Base-by-base conservation (phyloP, 2,888 invertebrate genomes). In the Brachypalpus laphriformis region DNA sequence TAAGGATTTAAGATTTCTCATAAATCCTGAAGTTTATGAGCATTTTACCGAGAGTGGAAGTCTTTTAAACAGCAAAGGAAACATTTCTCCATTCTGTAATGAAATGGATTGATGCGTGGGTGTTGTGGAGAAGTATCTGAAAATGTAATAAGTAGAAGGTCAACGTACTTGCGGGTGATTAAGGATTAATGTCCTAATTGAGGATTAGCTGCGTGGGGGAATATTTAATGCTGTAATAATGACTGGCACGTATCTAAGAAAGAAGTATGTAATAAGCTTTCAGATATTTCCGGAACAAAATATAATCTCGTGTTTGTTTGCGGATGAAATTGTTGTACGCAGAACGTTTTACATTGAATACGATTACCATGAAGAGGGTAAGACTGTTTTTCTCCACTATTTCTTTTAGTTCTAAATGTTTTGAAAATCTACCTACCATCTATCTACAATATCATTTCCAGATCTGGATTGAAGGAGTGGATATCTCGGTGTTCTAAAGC, bases 11-110 rank as follows among this genome's bases (percentile, higher is more conserved):
- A 74, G 72, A 66, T 28, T 65, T 8, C 51, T 3, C 45, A 65
- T 82, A 82, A 82, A 70, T 82, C 57, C 56, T 57, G 63, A 71
- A 51, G 70, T 71, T 82, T 82, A 75, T 56, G 74, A 61, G 45
- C 56, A 22, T 68, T 61, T 61, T 49, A 68, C 66, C 28, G 66
- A 49, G 40, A 68, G 66, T 28, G 40, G 49, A 42, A 54, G 51
- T 42, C 31, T 37, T 25, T 76, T 76, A 61, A 40, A 40, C 68
- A 22, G 54, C 7, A 20, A 34, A 7, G 37, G 4, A 54, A 49
- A 37, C 14, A 42, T 31, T 34, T 31, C 20, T 42, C 8, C 25
- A 18, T 18, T 51, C 9, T 14, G 11, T 54, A 28, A 25, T 16
- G 42, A 16, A 14, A 34, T 49, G 47, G 65, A 51, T 31, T 9